These are phyloP conservation scores for Parasteatoda lunata DNA, from an alignment of 2,888 invertebrate genomes.

Conservation along the genomic window DNA sequence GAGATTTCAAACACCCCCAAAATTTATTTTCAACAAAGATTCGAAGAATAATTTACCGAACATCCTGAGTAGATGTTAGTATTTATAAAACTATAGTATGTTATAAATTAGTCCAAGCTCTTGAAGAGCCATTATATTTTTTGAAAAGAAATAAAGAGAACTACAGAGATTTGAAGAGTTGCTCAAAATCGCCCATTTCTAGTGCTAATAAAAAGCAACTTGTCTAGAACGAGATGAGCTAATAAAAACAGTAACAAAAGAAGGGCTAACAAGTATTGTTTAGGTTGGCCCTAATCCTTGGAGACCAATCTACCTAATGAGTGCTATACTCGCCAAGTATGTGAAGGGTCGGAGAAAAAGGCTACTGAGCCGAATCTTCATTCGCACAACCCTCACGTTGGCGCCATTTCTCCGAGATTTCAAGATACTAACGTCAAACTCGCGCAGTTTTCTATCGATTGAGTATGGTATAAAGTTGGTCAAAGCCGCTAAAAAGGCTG, in stretches of 20 bases:
- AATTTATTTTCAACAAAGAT: background rate
- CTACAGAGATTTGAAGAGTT: slow-evolving; percentile 9
- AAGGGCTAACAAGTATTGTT: slow-evolving; percentile 41
- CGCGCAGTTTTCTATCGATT: slow-evolving; percentile 63
- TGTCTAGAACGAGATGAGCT: slow-evolving; percentile 36
- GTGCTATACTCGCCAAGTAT: slow-evolving; percentile 4
- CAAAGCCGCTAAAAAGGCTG: slow-evolving; percentile 58
- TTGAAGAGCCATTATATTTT: too few relatives aligned
- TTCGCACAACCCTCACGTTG: slow-evolving; percentile 57
- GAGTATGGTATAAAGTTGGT: slow-evolving; percentile 60
- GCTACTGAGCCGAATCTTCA: slow-evolving; percentile 25
- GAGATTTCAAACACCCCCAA: background rate
- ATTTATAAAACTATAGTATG: too few relatives aligned
- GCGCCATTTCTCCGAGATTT: slow-evolving; percentile 64
- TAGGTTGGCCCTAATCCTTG: slow-evolving; percentile 10
- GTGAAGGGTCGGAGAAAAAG: background rate
- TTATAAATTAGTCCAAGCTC: too few relatives aligned
- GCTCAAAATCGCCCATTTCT: slow-evolving; percentile 30
- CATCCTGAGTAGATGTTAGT: too few relatives aligned
- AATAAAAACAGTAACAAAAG: slow-evolving; percentile 39
- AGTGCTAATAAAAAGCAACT: slow-evolving; percentile 59
- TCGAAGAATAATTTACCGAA: background rate
- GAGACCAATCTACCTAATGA: slow-evolving; percentile 58
- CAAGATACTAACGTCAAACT: slow-evolving; percentile 63
- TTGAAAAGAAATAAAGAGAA: too few relatives aligned